These are phyloP conservation scores for Peromyscus eremicus DNA, from an alignment of 2,797 vertebrate species.

Conservation along the genomic window DNA sequence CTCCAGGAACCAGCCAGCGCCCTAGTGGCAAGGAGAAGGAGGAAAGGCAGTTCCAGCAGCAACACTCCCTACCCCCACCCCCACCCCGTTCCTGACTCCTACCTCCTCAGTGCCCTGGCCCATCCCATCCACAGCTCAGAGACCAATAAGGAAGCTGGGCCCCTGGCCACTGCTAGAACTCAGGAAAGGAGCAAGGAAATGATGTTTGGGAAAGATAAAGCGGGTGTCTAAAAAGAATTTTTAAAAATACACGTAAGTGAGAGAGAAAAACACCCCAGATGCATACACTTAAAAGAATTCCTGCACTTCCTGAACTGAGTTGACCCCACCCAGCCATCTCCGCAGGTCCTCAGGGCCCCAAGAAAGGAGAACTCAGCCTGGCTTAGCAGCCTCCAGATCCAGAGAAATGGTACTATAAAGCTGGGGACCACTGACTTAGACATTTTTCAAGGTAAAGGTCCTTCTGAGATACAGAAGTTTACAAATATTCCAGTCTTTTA, in stretches of 20 bases:
- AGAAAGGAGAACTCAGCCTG: conserved; percentile 57
- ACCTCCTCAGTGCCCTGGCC: conserved; percentile 72
- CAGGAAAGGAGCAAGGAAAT: conserved; percentile 91
- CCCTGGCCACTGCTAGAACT: conserved; percentile 80
- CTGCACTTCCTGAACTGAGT: conserved; percentile 81
- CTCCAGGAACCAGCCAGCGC: conserved; percentile 66
- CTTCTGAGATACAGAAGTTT: not conserved
- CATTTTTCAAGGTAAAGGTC: conserved; percentile 52
- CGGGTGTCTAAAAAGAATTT: conserved; percentile 84
- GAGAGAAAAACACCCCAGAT: conserved; percentile 82
- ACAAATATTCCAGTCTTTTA: not conserved
- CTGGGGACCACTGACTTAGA: conserved; percentile 42
- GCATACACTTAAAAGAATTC: conserved; percentile 83
- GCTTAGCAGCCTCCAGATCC: conserved; percentile 37
- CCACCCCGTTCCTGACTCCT: conserved; percentile 69
- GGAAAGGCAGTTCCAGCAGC: conserved; percentile 72
- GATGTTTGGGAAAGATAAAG: conserved; percentile 94
- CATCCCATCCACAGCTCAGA: conserved; percentile 70
- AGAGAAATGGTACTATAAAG: conserved; percentile 31
- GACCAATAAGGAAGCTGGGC: conserved; percentile 81
- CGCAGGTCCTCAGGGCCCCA: conserved; percentile 45
- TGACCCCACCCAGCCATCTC: conserved; percentile 79
- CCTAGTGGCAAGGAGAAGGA: conserved; percentile 70
- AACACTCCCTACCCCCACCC: conserved; percentile 70
- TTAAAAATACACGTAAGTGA: conserved; percentile 81